phyloP scores from a whole-genome alignment of 1,140 invertebrate genomes.

The Heterodera schachtii region DNA sequence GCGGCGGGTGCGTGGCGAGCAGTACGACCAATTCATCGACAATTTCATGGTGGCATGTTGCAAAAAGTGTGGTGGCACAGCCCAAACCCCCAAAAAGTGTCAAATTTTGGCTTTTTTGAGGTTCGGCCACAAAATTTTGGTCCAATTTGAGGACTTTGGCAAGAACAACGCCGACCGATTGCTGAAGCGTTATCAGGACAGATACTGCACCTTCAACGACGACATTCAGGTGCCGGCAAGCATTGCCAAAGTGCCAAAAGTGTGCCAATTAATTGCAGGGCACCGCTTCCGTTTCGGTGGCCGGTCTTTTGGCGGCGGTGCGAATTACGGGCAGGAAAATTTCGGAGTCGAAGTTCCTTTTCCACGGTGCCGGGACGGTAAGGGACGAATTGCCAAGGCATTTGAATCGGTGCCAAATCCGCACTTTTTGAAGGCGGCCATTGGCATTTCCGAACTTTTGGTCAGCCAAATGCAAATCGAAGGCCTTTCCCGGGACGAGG shows the following conservation, averaged over 20 bases:
- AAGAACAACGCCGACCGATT: constrained; percentile 89
- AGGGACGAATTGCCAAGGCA: neutral
- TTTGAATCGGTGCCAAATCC: no score
- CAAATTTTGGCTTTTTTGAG: constrained; percentile 18
- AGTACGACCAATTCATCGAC: constrained; percentile 92
- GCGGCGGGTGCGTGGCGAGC: constrained; percentile 79
- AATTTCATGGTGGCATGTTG: constrained; percentile 92
- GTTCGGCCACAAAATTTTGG: constrained; percentile 54
- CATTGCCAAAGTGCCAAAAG: neutral
- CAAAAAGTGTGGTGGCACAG: constrained; percentile 28
- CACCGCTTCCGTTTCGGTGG: constrained; percentile 87
- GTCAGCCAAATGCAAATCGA: constrained; percentile 77
- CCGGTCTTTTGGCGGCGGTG: constrained; percentile 81
- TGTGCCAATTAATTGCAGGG: constrained; percentile 68
- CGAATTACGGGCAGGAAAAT: constrained; percentile 80
- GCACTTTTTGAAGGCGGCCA: constrained; percentile 34
- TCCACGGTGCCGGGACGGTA: constrained; percentile 82
- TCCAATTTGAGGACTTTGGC: constrained; percentile 94
- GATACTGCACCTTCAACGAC: constrained; percentile 93
- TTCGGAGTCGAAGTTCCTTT: constrained; percentile 81
- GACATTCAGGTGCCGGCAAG: constrained; percentile 76
- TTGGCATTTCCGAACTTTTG: constrained; percentile 71
- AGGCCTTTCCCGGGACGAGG: constrained; percentile 73
- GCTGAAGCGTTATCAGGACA: constrained; percentile 81
- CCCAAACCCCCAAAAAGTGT: neutral